Base-by-base conservation (phyloP, 2,113 vertebrate species). In the Odontophorus gujanensis region DNA sequence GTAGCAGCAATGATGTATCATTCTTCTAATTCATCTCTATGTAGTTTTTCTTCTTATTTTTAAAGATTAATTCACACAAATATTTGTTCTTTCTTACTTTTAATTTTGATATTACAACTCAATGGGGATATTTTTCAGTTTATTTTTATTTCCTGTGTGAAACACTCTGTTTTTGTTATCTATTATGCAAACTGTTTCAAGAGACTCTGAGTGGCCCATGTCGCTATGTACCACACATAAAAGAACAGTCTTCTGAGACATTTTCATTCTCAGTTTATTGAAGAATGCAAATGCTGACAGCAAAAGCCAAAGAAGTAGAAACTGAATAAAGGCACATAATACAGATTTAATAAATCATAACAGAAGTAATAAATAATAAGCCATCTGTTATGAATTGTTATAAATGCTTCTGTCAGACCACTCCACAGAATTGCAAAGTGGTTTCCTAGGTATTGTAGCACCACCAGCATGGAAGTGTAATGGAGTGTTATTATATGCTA, bases 291-390 rank as follows among this genome's bases (percentile, higher is more conserved):
- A 90, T 83, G 34, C 22, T 59, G 47, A n/a, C 30, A 74, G 45
- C 51, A 71, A 83, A 90, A 51, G 5, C 13, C 22, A 57, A 76
- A 84, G 66, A 81, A 59, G 7, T 53, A 62, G 30, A 67, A 91
- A 67, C 22, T 69, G 88, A 73, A 24, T 55, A 19, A 63, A 91
- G 58, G 78, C 65, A 40, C n/a, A 76, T 53, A 85, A 73, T 34
- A 62, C 6, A 19, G 15, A 65, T 58, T 65, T 45, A 87, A 93
- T 88, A 81, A 93, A 85, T 77, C 26, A 85, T 34, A 80, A 43
- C 9, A 85, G 32, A 91, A 95, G 85, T 43, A 85, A 90, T 77
- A 90, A 90, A 81, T 63, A 8, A 81, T 76, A 81, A 85, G 7
- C 34, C 45, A 43, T 72, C 66, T 67, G 40, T 73, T 1, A 68